Evolutionary conservation across 2,888 invertebrate species (phyloP).

Genomic region (Agriopis leucophaearia): DNA sequence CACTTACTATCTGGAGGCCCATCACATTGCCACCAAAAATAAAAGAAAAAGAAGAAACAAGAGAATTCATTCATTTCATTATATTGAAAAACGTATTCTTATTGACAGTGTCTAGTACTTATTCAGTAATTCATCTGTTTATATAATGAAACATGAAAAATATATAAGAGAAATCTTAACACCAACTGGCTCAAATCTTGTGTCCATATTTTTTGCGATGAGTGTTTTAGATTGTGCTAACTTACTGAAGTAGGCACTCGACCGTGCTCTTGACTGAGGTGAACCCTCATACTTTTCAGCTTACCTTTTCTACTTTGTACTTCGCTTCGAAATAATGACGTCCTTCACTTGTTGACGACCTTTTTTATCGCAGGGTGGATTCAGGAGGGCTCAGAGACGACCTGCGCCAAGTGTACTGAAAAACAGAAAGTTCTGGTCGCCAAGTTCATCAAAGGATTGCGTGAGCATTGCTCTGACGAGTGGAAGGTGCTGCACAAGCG

Average conservation of each 20-base stretch:
- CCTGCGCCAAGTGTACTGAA: conserved; percentile 88
- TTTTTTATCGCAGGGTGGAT: conserved; percentile 56
- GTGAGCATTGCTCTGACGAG: conserved; percentile 85
- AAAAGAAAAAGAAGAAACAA: no score
- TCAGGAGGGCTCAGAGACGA: conserved; percentile 58
- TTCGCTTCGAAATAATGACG: conserved; percentile 41
- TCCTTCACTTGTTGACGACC: conserved; percentile 39
- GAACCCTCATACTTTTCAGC: conserved; percentile 35
- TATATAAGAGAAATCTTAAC: background rate
- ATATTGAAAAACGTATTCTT: no score
- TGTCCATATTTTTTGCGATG: conserved; percentile 10
- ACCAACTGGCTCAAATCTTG: conserved; percentile 11
- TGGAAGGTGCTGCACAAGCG: conserved; percentile 87
- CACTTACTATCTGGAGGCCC: no score
- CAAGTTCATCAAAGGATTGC: conserved; percentile 87
- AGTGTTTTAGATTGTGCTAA: conserved; percentile 22
- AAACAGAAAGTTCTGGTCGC: conserved; percentile 84
- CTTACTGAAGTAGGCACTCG: conserved; percentile 15
- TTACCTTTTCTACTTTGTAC: conserved; percentile 43
- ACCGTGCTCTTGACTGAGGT: conserved; percentile 1
- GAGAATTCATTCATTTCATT: no score
- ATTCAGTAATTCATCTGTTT: background rate
- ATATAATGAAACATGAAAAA: background rate
- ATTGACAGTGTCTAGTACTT: no score
- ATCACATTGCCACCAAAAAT: no score